A percentile compares a stretch with the other conserved stretches of the same genome.
Evolutionary conservation across 1,140 invertebrate species (phyloP).

Genomic region (Lucilia cuprina): DNA sequence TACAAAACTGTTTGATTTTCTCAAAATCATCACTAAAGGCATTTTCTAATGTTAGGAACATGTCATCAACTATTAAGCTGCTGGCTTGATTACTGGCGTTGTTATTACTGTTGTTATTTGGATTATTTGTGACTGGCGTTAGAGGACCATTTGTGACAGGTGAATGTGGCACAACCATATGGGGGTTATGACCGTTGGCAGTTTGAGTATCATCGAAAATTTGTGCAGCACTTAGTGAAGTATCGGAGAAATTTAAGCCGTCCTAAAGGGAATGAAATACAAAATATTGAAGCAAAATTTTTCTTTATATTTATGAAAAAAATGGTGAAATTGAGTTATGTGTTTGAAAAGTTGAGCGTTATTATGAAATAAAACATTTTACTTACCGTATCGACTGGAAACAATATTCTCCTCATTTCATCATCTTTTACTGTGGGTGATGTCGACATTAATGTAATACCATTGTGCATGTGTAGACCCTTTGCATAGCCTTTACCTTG

Average conservation of each 20-base stretch:
- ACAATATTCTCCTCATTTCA: slow-evolving; percentile 63
- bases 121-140: slow-evolving; percentile 43
- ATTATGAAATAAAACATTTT: too few species aligned
- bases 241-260: slow-evolving; percentile 56
- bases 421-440: slow-evolving; percentile 63
- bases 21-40: slow-evolving; percentile 76
- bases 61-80: slow-evolving; percentile 71
- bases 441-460: slow-evolving; percentile 53
- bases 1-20: slow-evolving; percentile 76
- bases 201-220: slow-evolving; percentile 59
- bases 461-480: slow-evolving; percentile 68
- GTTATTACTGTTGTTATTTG: slow-evolving; percentile 51
- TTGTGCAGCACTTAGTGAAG: slow-evolving; percentile 52
- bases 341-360: too few species aligned
- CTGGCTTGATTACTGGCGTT: slow-evolving; percentile 49
- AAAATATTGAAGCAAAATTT: neutral
- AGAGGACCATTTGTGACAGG: slow-evolving; percentile 63
- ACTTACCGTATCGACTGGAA: slow-evolving; percentile 53
- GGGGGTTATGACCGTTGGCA: slow-evolving; percentile 35
- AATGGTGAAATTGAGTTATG: neutral
- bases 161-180: slow-evolving; percentile 41
- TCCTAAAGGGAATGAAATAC: slow-evolving; percentile 40
- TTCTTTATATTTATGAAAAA: neutral
- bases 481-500: slow-evolving; percentile 71
- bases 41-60: slow-evolving; percentile 74